A percentile compares a stretch with the other conserved stretches of the same genome.
These are phyloP conservation scores for Hermaeophaga mercurialis DNA, from an alignment of 2,888 invertebrate species.

Conservation along the genomic window DNA sequence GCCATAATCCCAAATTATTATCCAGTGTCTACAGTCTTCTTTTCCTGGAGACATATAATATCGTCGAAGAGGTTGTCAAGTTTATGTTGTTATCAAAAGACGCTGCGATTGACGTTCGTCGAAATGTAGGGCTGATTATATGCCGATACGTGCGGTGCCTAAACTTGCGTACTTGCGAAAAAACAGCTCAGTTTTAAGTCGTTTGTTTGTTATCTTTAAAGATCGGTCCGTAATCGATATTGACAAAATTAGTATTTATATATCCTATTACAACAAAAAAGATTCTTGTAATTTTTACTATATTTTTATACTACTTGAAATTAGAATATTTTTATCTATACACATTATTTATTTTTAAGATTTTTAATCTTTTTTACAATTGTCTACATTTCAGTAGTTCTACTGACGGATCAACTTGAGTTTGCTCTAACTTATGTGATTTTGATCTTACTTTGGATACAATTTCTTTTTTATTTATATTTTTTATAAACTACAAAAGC, in stretches of 20 bases:
- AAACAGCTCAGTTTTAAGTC: slow-evolving; percentile 20
- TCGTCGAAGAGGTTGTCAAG: neutral
- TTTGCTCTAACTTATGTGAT: no score
- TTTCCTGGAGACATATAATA: neutral
- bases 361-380: no score
- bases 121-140: slow-evolving; percentile 19
- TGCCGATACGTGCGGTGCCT: slow-evolving; percentile 45
- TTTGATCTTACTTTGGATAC: no score
- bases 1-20: neutral
- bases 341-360: no score
- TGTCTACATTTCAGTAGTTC: no score
- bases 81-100: slow-evolving; percentile 13
- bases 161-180: slow-evolving; percentile 47
- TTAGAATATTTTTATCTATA: no score
- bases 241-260: neutral
- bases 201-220: slow-evolving; percentile 19
- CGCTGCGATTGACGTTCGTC: slow-evolving; percentile 5
- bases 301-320: neutral
- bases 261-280: no score
- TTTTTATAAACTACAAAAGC: no score
- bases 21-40: neutral
- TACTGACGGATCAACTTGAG: no score
- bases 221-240: neutral
- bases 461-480: no score
- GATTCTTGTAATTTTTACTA: no score